A percentile compares a stretch with the other conserved stretches of the same genome.
phyloP scores from a whole-genome alignment of 2,888 invertebrate species.

The Celastrina argiolus region DNA sequence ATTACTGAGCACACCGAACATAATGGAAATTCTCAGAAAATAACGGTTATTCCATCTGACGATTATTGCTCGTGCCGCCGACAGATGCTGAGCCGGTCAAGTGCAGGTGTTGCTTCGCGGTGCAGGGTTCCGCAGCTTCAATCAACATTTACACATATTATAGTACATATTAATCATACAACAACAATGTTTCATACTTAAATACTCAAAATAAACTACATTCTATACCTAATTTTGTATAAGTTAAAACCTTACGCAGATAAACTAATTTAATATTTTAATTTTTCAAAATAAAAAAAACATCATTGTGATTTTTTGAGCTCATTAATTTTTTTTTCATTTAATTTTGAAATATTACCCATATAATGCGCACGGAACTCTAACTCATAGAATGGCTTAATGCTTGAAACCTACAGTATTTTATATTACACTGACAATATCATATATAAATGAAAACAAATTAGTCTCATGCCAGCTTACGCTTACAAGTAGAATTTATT shows the following conservation, averaged over 20 bases:
- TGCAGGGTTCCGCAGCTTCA: not conserved
- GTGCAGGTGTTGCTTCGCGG: not conserved
- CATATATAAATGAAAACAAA: not conserved
- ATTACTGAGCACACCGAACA: slow-evolving; percentile 3
- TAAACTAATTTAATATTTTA: too few species aligned
- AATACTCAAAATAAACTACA: too few species aligned
- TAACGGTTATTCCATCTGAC: slow-evolving; percentile 4
- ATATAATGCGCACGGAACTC: not conserved
- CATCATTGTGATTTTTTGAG: too few species aligned
- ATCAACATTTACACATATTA: not conserved
- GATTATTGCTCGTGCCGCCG: not conserved
- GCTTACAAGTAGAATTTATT: too few species aligned
- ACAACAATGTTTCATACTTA: too few species aligned
- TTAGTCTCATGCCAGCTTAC: not conserved
- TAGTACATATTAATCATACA: too few species aligned
- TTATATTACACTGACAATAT: not conserved
- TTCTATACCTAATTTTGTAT: too few species aligned
- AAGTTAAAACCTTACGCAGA: too few species aligned
- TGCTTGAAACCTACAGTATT: not conserved
- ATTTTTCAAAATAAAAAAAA: too few species aligned
- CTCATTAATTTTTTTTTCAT: too few species aligned
- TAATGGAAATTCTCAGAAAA: slow-evolving; percentile 9
- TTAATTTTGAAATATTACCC: too few species aligned
- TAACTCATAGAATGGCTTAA: not conserved
- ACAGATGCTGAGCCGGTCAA: not conserved